Conservation (phyloP, 92 coral and sea anemone genomes). For the Porites evermanni region DNA sequence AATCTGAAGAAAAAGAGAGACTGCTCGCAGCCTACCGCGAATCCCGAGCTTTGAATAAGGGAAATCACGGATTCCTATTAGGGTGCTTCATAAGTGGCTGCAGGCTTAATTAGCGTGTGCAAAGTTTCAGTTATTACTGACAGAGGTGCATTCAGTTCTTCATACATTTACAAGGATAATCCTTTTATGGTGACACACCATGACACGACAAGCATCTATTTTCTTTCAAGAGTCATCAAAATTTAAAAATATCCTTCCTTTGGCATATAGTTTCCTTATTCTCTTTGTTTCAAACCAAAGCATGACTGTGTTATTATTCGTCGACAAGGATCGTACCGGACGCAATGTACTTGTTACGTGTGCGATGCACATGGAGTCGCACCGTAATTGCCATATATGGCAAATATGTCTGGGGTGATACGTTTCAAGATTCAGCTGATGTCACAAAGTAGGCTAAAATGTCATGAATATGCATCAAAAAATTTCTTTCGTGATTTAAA, state of each 20-base stretch:
- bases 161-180: neutral
- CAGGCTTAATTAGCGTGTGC: too few relatives aligned
- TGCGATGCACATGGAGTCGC: neutral
- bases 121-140: too few relatives aligned
- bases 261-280: neutral
- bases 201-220: neutral
- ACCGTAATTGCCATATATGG: constrained; percentile 30
- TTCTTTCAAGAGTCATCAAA: neutral
- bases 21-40: too few relatives aligned
- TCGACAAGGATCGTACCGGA: neutral
- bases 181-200: neutral
- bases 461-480: constrained; percentile 37
- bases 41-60: too few relatives aligned
- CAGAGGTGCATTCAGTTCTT: too few relatives aligned
- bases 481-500: constrained; percentile 34
- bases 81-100: too few relatives aligned
- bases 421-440: neutral
- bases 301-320: neutral
- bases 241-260: neutral
- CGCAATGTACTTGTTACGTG: too few relatives aligned
- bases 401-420: neutral
- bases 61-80: too few relatives aligned
- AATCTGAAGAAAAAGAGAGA: too few relatives aligned
- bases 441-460: neutral
- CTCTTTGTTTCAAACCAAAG: neutral